These are phyloP conservation scores for Antechinus flavipes DNA, from an alignment of 2,113 vertebrate genomes.

Conservation along the genomic window DNA sequence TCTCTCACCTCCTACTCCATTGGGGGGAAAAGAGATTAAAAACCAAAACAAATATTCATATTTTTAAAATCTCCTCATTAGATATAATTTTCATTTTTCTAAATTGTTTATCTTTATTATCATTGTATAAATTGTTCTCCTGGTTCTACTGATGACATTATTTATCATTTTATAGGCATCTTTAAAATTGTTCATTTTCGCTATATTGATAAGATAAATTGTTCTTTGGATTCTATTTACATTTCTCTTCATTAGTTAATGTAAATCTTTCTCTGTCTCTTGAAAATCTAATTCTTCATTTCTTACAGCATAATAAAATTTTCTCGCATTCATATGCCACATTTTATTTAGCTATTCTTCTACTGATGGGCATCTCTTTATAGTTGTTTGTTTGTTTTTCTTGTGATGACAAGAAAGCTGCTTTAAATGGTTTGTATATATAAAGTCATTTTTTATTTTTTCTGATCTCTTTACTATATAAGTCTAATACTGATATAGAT, in stretches of 20 bases:
- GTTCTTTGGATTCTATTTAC: neutral
- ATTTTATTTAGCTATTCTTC: slow-evolving; percentile 45
- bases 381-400: too few relatives aligned
- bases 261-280: neutral
- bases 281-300: neutral
- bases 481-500: neutral
- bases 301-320: neutral
- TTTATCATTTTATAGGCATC: neutral
- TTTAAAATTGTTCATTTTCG: neutral
- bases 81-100: neutral
- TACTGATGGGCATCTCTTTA: slow-evolving; percentile 29
- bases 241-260: neutral
- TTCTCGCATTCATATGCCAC: neutral
- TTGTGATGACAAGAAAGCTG: neutral
- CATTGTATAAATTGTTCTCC: neutral
- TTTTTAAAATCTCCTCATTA: neutral
- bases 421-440: slow-evolving; percentile 1
- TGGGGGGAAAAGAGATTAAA: neutral
- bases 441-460: neutral
- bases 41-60: neutral
- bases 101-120: neutral
- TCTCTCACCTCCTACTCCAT: neutral
- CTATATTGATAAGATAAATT: neutral
- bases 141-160: neutral
- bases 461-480: neutral